These are phyloP conservation scores for Aeoliscus strigatus DNA, from an alignment of 2,797 vertebrate species.

Conservation along the genomic window DNA sequence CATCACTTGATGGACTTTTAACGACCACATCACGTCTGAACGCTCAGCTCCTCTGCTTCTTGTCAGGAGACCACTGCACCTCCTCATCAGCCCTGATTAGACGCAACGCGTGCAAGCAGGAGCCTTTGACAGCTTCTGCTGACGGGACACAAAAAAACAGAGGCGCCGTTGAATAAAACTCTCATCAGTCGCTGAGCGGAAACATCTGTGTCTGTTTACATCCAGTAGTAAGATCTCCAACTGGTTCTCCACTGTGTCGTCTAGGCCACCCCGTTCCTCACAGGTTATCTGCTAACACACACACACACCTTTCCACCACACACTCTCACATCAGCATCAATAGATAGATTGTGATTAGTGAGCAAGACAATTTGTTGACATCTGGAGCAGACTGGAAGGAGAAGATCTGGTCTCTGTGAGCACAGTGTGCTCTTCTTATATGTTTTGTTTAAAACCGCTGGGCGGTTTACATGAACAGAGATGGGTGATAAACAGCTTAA, in stretches of 20 bases:
- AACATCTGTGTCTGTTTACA: conserved; percentile 60
- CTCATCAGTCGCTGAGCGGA: conserved; percentile 39
- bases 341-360: conserved; percentile 62
- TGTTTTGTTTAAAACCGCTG: conserved; percentile 69
- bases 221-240: conserved; percentile 43
- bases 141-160: conserved; percentile 41
- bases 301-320: neutral
- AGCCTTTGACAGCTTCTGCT: conserved; percentile 48
- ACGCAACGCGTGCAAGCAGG: conserved; percentile 28
- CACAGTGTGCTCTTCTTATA: too few relatives aligned
- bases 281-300: too few relatives aligned
- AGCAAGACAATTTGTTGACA: conserved; percentile 64
- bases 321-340: conserved; percentile 35
- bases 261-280: conserved; percentile 22
- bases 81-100: conserved; percentile 66
- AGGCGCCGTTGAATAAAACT: conserved; percentile 41
- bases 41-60: too few relatives aligned
- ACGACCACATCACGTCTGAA: too few relatives aligned
- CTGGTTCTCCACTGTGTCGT: conserved; percentile 44
- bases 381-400: conserved; percentile 77
- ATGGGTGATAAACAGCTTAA: conserved; percentile 57
- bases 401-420: too few relatives aligned
- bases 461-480: conserved; percentile 57
- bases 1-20: too few relatives aligned
- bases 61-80: too few relatives aligned